Conservation (phyloP, 2,888 invertebrate genomes). For the Bembecia ichneumoniformis region DNA sequence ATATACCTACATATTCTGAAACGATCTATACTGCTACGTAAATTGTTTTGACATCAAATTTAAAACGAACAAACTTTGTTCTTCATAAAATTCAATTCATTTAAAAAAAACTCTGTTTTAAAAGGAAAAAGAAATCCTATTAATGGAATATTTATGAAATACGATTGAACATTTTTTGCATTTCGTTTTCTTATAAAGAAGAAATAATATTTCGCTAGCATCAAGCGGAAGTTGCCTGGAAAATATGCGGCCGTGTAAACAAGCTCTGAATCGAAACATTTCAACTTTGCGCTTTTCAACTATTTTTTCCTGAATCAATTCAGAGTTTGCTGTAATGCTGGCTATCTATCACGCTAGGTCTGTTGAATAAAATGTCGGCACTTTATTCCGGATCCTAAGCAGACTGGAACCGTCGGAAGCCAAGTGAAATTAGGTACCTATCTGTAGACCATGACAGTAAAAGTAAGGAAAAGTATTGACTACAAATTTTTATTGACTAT, state of each 20-base stretch:
- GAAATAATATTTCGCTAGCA: slow-evolving; percentile 38
- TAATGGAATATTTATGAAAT: no score
- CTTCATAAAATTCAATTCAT: no score
- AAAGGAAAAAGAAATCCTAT: no score
- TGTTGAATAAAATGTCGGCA: not conserved
- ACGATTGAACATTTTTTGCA: no score
- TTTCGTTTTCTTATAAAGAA: slow-evolving; percentile 18
- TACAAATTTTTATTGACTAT: not conserved
- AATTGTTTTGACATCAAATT: no score
- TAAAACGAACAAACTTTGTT: no score
- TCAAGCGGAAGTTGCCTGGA: slow-evolving; percentile 37
- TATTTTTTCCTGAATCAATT: not conserved
- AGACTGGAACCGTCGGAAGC: not conserved
- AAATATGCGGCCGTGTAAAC: slow-evolving; percentile 39
- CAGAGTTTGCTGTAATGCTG: not conserved
- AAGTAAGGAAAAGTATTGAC: not conserved
- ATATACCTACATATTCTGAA: no score
- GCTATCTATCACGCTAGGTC: not conserved
- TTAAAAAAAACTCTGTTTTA: no score
- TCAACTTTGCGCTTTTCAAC: slow-evolving; percentile 21
- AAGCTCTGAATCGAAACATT: slow-evolving; percentile 38
- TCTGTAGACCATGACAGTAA: not conserved
- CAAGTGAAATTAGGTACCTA: not conserved
- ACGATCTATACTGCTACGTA: no score
- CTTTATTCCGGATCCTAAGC: not conserved